phyloP scores from a whole-genome alignment of 2,113 vertebrate species.

The Psilopsiagon aurifrons region DNA sequence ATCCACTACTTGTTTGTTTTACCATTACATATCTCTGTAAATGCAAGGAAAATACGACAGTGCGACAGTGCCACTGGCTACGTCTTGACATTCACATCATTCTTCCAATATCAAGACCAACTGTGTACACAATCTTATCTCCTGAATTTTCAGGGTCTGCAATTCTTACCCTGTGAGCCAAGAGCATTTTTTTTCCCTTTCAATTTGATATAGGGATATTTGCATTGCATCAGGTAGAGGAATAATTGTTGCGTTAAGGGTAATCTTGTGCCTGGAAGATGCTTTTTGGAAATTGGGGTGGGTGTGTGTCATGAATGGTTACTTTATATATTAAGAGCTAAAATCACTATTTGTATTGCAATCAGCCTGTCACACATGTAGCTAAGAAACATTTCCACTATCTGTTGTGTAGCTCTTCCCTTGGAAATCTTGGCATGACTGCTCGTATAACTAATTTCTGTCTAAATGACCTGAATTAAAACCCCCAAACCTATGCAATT shows the following conservation, averaged over 20 bases:
- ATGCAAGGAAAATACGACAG: background rate
- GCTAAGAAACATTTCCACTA: background rate
- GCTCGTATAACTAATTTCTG: background rate
- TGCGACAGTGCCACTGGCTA: background rate
- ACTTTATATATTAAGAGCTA: background rate
- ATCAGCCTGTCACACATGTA: background rate
- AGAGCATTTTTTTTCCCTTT: background rate
- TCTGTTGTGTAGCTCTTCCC: background rate
- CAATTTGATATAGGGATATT: background rate
- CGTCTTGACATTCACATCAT: background rate
- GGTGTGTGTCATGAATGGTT: background rate
- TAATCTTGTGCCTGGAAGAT: background rate
- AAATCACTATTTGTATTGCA: background rate
- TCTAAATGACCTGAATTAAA: background rate
- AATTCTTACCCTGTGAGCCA: background rate
- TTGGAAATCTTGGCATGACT: background rate
- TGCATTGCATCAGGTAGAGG: background rate
- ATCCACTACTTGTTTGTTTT: background rate
- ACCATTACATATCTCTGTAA: background rate
- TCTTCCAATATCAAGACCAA: background rate
- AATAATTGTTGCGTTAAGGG: background rate
- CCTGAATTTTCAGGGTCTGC: background rate
- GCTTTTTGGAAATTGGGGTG: background rate
- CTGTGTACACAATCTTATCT: accelerated
- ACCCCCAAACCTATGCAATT: background rate